Evolutionary conservation across 2,888 invertebrate species (phyloP), one percentile per base, ranked within the genome.

Genomic region (Drosophila colorata): DNA sequence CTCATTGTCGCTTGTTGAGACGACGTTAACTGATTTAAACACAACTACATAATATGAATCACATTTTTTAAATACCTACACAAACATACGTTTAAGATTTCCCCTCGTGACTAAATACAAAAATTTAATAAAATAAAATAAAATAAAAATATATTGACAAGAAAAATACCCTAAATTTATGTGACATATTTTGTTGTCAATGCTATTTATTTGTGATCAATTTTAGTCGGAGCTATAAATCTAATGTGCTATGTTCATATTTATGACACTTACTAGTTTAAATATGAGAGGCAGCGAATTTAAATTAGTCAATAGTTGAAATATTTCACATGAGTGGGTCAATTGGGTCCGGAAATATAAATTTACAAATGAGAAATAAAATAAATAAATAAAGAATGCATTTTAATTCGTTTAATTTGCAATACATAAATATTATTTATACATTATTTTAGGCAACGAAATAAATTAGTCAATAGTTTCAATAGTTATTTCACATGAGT

Each of bases 1-100:
- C 52, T 1, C 47, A 41, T 46, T 69, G 38, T 51, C 37, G 35
- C 40, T 38, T n/a, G n/a, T n/a, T n/a, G n/a, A n/a, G n/a, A n/a
- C n/a, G 51, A 23, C 11, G n/a, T 25, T 47, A 28, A 48, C 23
- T 20, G 33, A 44, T 20, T 56, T 20, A 43, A 47, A 31, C 56
- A 41, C 13, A 23, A 20, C 20, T 28, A n/a, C 7, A 13, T 20
- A 37, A 51, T 38, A 37, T 52, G 64, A 28, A 4, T 33, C 31
- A 38, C 13, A 23, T 23, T 14, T 38, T 41, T 14, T 2, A 33
- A 33, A 35, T 13, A 28, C 8, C 8, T 7, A 43, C 43, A 14
- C 4, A 31, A 25, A 14, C 14, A 44, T 35, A n/a, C 11, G 28
- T 28, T 13, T 7, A 5, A 13, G 3, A 11, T 41, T 23, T 23